Evolutionary conservation across 2,113 vertebrate genomes (phyloP).

Genomic region (Phasianus colchicus): DNA sequence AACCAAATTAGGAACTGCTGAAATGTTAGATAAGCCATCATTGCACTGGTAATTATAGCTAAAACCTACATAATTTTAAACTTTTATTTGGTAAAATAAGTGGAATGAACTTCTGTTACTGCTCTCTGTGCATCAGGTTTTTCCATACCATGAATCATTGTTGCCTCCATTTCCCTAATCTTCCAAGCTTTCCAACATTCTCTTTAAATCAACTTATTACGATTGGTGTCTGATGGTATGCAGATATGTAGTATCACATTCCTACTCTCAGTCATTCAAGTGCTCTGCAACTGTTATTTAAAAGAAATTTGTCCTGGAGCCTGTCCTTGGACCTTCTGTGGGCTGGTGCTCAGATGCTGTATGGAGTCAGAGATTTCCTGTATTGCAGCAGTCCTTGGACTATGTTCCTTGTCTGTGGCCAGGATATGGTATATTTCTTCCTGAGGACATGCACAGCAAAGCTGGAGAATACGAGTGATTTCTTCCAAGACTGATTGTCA

Average conservation of each 20-base stretch:
- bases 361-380: neutral
- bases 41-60: neutral
- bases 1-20: neutral
- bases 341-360: neutral
- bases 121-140: neutral
- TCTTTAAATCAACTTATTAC: neutral
- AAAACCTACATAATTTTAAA: neutral
- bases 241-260: neutral
- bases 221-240: neutral
- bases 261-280: neutral
- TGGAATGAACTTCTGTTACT: neutral
- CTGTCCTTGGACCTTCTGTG: fast-evolving
- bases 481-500: neutral
- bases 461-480: neutral
- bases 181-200: neutral
- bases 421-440: neutral
- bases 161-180: neutral
- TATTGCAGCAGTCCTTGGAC: neutral
- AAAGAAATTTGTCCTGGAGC: neutral
- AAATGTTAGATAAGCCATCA: neutral
- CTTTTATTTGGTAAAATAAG: neutral
- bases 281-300: neutral
- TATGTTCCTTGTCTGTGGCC: neutral
- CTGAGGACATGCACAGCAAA: neutral
- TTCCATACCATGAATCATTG: neutral